Base-by-base conservation (phyloP, 2,797 vertebrate genomes). In the Cryptoblepharus egeriae region DNA sequence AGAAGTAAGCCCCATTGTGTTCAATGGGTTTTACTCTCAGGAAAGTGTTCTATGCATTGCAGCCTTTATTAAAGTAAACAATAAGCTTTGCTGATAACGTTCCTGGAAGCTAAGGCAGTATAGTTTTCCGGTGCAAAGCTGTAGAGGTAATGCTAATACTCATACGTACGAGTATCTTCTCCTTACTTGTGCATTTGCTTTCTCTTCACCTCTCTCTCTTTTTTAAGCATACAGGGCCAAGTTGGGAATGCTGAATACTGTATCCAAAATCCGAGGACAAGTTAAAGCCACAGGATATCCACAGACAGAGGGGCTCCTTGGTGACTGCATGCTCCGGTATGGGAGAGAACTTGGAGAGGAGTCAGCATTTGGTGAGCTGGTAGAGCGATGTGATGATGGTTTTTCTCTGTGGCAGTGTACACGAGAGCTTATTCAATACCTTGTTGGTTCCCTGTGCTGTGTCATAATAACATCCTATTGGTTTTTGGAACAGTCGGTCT, bases 181-280 rank as follows among this genome's bases (percentile, higher is more conserved):
- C 37, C 39, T 2, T 77, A 30, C n/a, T 30, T 9, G 16, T 39
- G 32, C 73, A 26, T 70, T 35, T 26, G 57, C 30, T 16, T 64
- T 4, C 61, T 9, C 45, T 15, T 1, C 7, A 5, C 22, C 22
- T 45, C 9, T 32, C 24, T n/a, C 42, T 22, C 26, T 55, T 35
- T 81, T 3, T 83, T 91, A 88, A 99, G 97, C 98, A 70, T 97
- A 97, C 37, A 97, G 98, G 96, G 97, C 98, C 77, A 98, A 96
- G 90, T 96, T 99, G 81, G 95, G 97, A 52, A 98, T 99, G 98
- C 94, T 99, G 89, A 98, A 97, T 93, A 98, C 98, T 0, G 92
- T 99, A 95, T 99, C 98, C 87, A 99, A 98, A 96, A 97, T 99
- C 90, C 96, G 97, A 65, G 98, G 98, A 24, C 98, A 99, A 92